These are phyloP conservation scores for Austrolebias charrua DNA, from an alignment of 2,797 vertebrate species.

Conservation along the genomic window DNA sequence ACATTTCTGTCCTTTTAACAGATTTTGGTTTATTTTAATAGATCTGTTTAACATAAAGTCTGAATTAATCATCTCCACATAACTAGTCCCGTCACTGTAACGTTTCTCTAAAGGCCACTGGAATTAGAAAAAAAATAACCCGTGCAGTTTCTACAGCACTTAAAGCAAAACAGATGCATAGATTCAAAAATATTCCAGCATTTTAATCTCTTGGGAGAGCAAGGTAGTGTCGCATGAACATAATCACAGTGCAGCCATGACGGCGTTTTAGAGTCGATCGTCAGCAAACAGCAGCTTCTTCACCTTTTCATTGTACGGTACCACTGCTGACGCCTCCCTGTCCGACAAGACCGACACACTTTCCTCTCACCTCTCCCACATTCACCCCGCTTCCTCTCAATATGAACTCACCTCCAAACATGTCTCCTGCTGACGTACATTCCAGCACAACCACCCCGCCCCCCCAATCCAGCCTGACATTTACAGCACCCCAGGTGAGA, in stretches of 20 bases:
- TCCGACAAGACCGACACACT: too few relatives aligned
- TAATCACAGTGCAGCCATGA: conserved; percentile 35
- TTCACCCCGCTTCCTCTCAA: too few relatives aligned
- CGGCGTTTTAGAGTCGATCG: conserved; percentile 5
- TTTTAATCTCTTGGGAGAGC: neutral
- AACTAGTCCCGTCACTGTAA: neutral
- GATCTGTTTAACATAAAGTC: neutral
- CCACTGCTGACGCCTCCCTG: too few relatives aligned
- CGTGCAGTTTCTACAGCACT: conserved; percentile 8
- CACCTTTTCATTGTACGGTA: conserved; percentile 5
- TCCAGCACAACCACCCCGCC: too few relatives aligned
- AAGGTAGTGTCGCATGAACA: conserved; percentile 23
- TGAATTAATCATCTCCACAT: neutral
- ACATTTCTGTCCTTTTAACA: too few relatives aligned
- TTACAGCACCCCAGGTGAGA: too few relatives aligned
- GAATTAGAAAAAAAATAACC: neutral
- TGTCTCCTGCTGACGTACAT: too few relatives aligned
- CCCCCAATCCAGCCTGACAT: too few relatives aligned
- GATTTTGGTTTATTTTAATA: too few relatives aligned
- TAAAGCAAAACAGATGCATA: conserved; percentile 51
- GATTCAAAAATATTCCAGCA: conserved; percentile 35
- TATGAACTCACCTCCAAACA: too few relatives aligned
- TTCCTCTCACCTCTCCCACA: too few relatives aligned
- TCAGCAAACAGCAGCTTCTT: conserved; percentile 29
- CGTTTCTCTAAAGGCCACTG: conserved; percentile 10